Evolutionary conservation across 2,888 invertebrate species (phyloP).

Genomic region (Syrphus vitripennis): DNA sequence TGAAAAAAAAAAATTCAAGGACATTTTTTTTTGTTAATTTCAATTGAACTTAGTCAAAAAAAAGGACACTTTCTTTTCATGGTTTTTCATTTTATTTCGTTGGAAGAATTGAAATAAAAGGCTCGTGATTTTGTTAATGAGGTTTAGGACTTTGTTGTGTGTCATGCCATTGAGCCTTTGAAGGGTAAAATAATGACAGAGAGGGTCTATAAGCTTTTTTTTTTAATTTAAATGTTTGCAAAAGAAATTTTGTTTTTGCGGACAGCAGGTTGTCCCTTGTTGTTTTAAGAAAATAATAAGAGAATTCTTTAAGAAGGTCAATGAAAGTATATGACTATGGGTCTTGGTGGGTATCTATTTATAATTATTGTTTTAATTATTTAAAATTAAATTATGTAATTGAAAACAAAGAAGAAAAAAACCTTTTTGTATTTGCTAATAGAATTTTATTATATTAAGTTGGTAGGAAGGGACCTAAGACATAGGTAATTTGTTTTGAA

Average conservation of each 20-base stretch:
- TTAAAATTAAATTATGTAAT: not conserved
- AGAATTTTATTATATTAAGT: too few relatives aligned
- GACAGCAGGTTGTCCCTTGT: not conserved
- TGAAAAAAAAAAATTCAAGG: slow-evolving; percentile 5
- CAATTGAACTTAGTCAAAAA: slow-evolving; percentile 22
- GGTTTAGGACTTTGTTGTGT: slow-evolving; percentile 1
- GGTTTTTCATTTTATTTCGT: not conserved
- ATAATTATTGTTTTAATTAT: not conserved
- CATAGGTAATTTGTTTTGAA: too few relatives aligned
- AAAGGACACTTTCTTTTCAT: not conserved
- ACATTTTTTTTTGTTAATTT: slow-evolving; percentile 37
- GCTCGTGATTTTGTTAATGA: slow-evolving; percentile 33
- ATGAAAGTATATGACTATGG: not conserved
- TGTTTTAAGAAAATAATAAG: not conserved
- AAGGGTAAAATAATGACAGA: not conserved
- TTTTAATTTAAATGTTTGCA: not conserved
- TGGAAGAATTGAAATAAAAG: slow-evolving; percentile 2
- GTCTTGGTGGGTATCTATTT: too few relatives aligned
- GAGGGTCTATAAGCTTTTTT: not conserved
- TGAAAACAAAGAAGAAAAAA: not conserved
- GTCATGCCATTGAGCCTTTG: not conserved
- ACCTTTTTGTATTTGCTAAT: not conserved
- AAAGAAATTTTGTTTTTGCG: not conserved
- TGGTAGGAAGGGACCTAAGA: too few relatives aligned
- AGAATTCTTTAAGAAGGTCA: not conserved